Base-by-base conservation (phyloP, 37 sponge, comb jelly and placozoan species). In the Agelas oroides region DNA sequence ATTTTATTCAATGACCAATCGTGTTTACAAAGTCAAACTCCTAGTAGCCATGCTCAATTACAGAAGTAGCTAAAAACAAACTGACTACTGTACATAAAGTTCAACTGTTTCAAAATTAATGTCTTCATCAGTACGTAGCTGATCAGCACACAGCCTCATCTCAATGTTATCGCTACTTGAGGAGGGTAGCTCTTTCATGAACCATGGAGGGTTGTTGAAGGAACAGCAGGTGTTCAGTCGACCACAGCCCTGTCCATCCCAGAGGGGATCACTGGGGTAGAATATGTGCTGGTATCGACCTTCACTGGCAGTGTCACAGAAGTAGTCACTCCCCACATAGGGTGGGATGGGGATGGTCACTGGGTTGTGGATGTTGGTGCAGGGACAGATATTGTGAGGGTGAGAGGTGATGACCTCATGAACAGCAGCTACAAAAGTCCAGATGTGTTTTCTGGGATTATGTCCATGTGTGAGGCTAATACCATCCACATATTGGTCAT, bases 211-310 rank as follows among this genome's bases (percentile, higher is more conserved):
- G 21, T 58, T 58, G 32, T 34, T 59, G 53, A 38, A 30, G 62
- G 65, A 25, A 37, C 84, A 83, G 74, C 84, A 83, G 53, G 27
- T 83, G 74, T 73, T 83, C 30, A 27, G 53, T 28, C 62, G 16
- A 16, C 59, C n/a, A 73, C 84, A 83, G 25, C 75, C 84, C 25
- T 34, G 31, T 36, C 84, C 84, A 64, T 73, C 73, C 84, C 84
- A 83, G 16, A 83, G 46, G 6, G 82, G 82, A 23, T 81, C 82
- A 53, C 70, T 21, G 17, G 64, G 31, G 23, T 81, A 81, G 40
- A 41, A 81, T 54, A 5, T 53, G n/a, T 15, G 11, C 55, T 70
- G 71, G 38, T 23, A 65, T 12, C 0, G 35, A 33, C 28, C 23
- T n/a, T 34, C 16, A 31, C 46, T 81, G 23, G 28, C 82, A 5